Evolutionary conservation across 2,888 invertebrate species (phyloP).

Genomic region (Eristalis intricaria): DNA sequence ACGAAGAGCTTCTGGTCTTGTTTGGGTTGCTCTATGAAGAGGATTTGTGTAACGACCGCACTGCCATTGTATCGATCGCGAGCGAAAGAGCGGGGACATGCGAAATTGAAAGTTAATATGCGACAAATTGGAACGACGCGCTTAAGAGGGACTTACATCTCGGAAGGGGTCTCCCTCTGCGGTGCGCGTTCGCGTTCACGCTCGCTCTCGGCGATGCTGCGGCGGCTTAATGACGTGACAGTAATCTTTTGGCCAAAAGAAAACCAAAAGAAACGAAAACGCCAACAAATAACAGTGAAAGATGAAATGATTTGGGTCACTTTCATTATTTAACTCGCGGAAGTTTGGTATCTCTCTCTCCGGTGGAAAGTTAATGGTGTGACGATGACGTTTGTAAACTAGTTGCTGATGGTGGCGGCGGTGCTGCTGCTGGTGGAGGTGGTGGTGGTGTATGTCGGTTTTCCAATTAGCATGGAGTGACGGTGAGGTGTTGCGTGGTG

Average conservation of each 20-base stretch:
- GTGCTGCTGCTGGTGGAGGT: background rate
- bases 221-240: constrained; percentile 23
- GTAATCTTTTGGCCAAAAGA: constrained; percentile 28
- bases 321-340: constrained; percentile 36
- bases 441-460: too few species aligned
- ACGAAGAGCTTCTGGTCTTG: constrained; percentile 12
- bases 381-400: background rate
- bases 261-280: background rate
- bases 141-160: constrained; percentile 3
- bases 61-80: constrained; percentile 29
- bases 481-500: too few species aligned
- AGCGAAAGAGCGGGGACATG: background rate
- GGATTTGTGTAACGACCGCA: background rate
- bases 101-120: constrained; percentile 26
- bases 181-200: background rate
- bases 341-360: background rate
- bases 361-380: background rate
- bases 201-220: background rate
- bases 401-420: background rate
- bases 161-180: background rate
- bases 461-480: too few species aligned
- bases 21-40: background rate
- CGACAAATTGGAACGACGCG: constrained; percentile 13
- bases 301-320: constrained; percentile 36
- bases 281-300: constrained; percentile 8